Evolutionary conservation across 2,113 vertebrate species (phyloP).

Genomic region (Ibidorhyncha struthersii): DNA sequence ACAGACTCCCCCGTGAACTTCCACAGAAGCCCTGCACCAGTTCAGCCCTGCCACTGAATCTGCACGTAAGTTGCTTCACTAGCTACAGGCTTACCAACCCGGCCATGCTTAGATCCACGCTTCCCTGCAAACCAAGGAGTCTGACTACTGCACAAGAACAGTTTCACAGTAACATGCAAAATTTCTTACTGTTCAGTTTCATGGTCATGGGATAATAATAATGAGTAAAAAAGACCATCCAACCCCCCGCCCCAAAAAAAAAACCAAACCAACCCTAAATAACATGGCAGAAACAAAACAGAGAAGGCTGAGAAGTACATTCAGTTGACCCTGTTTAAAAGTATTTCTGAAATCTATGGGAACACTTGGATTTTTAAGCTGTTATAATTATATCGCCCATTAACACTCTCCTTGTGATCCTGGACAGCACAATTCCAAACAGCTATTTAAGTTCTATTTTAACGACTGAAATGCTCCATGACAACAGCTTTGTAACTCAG

Average conservation of each 20-base stretch:
- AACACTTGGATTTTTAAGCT: neutral
- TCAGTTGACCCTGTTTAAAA: neutral
- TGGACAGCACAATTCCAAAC: neutral
- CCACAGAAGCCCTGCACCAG: neutral
- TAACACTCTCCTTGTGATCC: neutral
- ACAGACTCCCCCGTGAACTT: neutral
- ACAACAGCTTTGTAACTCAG: neutral
- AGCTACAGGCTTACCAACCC: neutral
- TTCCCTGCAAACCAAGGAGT: neutral
- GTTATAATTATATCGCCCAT: neutral
- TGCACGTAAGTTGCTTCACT: neutral
- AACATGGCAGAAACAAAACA: neutral
- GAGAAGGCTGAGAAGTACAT: neutral
- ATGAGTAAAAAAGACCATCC: neutral
- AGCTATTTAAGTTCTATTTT: neutral
- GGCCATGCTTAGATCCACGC: neutral
- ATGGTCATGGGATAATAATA: neutral
- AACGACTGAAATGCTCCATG: neutral
- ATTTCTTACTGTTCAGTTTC: neutral
- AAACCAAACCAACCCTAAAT: fast-evolving
- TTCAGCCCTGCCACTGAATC: neutral
- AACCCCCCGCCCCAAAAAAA: neutral
- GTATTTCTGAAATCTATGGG: neutral
- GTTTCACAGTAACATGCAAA: neutral
- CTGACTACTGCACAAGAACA: neutral